Base-by-base conservation (phyloP, 2,797 vertebrate species). In the Spatula clypeata region DNA sequence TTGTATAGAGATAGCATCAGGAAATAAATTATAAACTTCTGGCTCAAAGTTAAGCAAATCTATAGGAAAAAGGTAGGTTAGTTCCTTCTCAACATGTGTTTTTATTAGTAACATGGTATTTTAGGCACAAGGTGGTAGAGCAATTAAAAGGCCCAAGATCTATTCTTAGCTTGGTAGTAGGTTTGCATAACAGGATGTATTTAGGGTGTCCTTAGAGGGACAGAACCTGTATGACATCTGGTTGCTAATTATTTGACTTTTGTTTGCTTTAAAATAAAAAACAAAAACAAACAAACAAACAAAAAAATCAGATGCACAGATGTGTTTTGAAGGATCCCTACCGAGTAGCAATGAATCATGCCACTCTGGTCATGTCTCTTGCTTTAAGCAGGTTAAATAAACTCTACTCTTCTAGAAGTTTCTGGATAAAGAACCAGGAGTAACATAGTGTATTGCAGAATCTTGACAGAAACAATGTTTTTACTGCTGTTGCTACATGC, bases 171-270 rank as follows among this genome's bases (percentile, higher is more conserved):
- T 64, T 79, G 7, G 26, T 54, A 42, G 51, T 67, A 82, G 29
- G 72, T 87, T 89, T 90, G 45, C 0, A 1, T 93, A 76, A 69
- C 11, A n/a, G 45, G 54, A 40, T 49, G 55, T 87, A 70, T 87
- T 95, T 72, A 72, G 45, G 21, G 40, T 62, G 45, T 14, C 2
- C 23, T 84, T 75, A 62, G 6, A 54, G 60, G 26, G 42, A 34
- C 26, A 72, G 57, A 72, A 14, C 23, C 58, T 79, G 9, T 5
- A 10, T 65, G 71, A 58, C 27, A 45, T 67, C 44, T 79, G 18
- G 11, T 71, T 93, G 42, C 49, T 69, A 51, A 58, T 54, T 74
- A 49, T 79, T 94, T 77, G 51, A 5, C 19, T 93, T 81, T 82
- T 4, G 13, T 71, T 72, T 79, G 31, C 23, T 91, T 34, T 34